These are phyloP conservation scores for Sander lucioperca DNA, from an alignment of 2,113 vertebrate species.

Conservation along the genomic window DNA sequence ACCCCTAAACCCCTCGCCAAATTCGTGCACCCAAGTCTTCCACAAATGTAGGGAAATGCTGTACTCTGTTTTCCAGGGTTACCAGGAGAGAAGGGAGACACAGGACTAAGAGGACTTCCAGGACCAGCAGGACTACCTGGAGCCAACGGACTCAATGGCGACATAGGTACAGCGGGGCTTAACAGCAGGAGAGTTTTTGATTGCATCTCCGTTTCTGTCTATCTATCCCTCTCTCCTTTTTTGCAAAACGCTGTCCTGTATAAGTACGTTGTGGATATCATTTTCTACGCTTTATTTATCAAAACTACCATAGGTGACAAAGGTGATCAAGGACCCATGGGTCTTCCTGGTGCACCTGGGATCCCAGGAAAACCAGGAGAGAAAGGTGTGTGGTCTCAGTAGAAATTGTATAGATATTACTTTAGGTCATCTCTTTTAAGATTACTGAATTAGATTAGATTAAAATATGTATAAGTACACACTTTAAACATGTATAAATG, in stretches of 20 bases:
- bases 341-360: constrained; percentile 87
- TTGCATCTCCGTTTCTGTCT: constrained; percentile 25
- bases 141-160: constrained; percentile 86
- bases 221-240: constrained; percentile 19
- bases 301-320: constrained; percentile 86
- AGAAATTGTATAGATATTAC: not conserved
- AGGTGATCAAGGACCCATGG: constrained; percentile 88
- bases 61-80: constrained; percentile 80
- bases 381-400: constrained; percentile 82
- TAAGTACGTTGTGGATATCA: constrained; percentile 38
- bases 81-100: constrained; percentile 87
- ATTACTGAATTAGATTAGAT: not conserved
- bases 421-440: not conserved
- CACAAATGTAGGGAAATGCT: too few species aligned
- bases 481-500: not conserved
- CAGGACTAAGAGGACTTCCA: constrained; percentile 78
- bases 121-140: constrained; percentile 87
- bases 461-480: not conserved
- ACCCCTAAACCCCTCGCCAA: too few species aligned
- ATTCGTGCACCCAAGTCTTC: too few species aligned
- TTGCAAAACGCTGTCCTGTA: constrained; percentile 21
- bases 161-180: constrained; percentile 84
- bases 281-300: constrained; percentile 53
- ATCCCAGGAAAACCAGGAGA: constrained; percentile 89
- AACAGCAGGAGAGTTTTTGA: constrained; percentile 37